Conservation (phyloP, 2,797 vertebrate species). For the Protosalanx chinensis region DNA sequence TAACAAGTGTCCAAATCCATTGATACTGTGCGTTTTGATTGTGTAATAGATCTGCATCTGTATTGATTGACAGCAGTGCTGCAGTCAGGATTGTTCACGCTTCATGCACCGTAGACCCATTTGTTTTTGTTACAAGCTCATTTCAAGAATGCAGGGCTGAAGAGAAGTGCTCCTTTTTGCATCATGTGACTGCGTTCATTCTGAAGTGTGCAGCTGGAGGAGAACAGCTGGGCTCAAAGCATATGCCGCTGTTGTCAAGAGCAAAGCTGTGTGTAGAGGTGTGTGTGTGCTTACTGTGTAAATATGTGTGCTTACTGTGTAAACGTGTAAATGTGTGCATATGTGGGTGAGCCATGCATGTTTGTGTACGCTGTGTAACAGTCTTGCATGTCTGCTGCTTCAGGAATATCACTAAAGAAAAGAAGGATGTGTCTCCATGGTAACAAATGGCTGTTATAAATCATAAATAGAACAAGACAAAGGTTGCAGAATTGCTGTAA, state of each 20-base stretch:
- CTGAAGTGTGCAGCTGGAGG: background rate
- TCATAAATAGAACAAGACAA: background rate
- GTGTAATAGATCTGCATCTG: too few species aligned
- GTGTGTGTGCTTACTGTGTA: background rate
- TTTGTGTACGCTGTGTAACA: background rate
- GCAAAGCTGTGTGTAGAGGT: background rate
- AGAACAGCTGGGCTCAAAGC: background rate
- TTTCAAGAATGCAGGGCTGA: background rate
- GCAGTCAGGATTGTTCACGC: too few species aligned
- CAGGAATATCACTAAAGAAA: background rate
- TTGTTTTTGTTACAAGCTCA: background rate
- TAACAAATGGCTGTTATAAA: background rate
- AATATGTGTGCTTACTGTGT: background rate
- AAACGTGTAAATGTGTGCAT: background rate
- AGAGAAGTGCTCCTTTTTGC: too few species aligned
- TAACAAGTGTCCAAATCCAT: too few species aligned
- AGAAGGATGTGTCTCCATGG: constrained; percentile 7
- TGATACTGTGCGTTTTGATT: background rate
- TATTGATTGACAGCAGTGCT: too few species aligned
- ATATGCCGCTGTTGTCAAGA: background rate
- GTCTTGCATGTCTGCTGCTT: background rate
- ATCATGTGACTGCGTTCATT: background rate
- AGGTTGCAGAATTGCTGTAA: background rate
- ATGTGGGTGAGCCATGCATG: background rate
- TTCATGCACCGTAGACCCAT: too few species aligned